Evolutionary conservation across 2,888 invertebrate species (phyloP), one percentile per base, ranked within the genome.

Genomic region (Orchestes rusci): DNA sequence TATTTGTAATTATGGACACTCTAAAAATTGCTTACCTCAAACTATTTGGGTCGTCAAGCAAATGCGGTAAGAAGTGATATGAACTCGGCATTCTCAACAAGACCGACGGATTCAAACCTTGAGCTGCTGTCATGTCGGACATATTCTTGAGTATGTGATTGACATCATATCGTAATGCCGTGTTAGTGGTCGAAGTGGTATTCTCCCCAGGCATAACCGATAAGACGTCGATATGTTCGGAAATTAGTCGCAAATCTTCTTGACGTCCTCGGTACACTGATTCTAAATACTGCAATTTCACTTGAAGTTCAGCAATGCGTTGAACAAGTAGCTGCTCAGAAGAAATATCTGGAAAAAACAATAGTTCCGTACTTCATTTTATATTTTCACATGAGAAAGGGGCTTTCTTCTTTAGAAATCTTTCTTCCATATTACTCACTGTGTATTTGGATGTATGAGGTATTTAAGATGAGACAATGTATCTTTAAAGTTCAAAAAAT

Each of bases 31-130:
- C 30, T 48, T 16, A 51, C 43, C 80, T 74, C 42, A 92, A 69
- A 57, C 87, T 87, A 51, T 77, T 72, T 0, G 84, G 82, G 62
- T 86, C 82, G 51, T 82, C 82, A 53, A 89, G 74, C 32, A 94
- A 73, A 67, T 94, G 91, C 1, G 93, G 93, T 56, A 94, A 72
- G 63, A 91, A 88, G 63, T 88, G 84, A 65, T 82, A 87, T 46
- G 88, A 79, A 50, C 87, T 85, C 2, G 91, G 89, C 45, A 84
- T 70, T 46, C 84, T 76, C 31, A 89, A 70, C 61, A 61, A 64
- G 52, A 68, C 68, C 27, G 64, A 65, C 12, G 68, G 68, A 55
- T 65, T 65, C 20, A 67, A 45, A 7, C 69, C 69, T 38, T 68
- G 68, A 41, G 72, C 68, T 39, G 72, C 71, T 42, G 70, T 67